Evolutionary conservation across 2,888 invertebrate species (phyloP).

Genomic region (Andrena bucephala): DNA sequence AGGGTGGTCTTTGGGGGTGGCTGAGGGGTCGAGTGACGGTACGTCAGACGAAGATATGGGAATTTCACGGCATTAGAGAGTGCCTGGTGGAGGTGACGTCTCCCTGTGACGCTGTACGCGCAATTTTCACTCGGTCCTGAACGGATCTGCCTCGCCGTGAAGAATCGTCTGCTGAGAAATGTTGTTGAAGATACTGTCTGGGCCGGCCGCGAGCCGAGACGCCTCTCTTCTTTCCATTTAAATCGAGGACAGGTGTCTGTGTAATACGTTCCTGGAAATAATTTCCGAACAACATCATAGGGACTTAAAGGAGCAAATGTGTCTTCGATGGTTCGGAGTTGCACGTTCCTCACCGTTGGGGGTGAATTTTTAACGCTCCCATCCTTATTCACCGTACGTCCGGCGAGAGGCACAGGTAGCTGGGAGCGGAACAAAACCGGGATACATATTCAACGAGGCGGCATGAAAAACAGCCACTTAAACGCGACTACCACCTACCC

Average conservation of each 20-base stretch:
- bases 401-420: conserved; percentile 10
- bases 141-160: conserved; percentile 41
- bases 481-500: conserved; percentile 2
- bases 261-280: not conserved
- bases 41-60: conserved; percentile 59
- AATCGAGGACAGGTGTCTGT: not conserved
- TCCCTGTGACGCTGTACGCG: conserved; percentile 24
- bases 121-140: conserved; percentile 52
- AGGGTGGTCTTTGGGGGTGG: not conserved
- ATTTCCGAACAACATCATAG: not conserved
- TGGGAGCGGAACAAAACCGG: conserved; percentile 14
- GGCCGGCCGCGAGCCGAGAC: not conserved
- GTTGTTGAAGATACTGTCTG: conserved; percentile 9
- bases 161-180: conserved; percentile 45
- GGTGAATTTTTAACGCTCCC: not conserved
- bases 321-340: not conserved
- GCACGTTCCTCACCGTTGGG: no score
- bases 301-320: not conserved
- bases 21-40: conserved; percentile 45
- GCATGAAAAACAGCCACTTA: conserved; percentile 48
- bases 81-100: conserved; percentile 44
- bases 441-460: conserved; percentile 52
- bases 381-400: not conserved
- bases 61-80: conserved; percentile 56
- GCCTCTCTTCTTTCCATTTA: not conserved